phyloP scores from a whole-genome alignment of 2,888 invertebrate genomes.

The Galerucella calmariensis region DNA sequence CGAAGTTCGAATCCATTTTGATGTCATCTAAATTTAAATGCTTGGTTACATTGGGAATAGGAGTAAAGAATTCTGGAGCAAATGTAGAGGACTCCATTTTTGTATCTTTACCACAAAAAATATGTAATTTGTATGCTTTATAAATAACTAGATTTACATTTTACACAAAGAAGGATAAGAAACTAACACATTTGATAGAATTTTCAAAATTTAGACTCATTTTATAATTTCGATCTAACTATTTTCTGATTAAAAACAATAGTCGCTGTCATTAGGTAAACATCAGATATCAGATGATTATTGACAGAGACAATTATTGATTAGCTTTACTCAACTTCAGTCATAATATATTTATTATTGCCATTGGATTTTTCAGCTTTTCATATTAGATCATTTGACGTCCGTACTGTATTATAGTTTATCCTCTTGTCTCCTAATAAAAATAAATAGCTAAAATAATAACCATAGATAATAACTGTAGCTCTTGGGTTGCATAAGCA shows the following conservation, averaged over 20 bases:
- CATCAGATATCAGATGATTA: neutral
- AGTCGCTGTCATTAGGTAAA: neutral
- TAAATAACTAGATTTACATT: slow-evolving; percentile 11
- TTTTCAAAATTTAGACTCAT: slow-evolving; percentile 14
- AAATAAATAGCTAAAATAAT: too few relatives aligned
- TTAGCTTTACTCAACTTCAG: too few relatives aligned
- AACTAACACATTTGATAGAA: slow-evolving; percentile 5
- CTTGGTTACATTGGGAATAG: slow-evolving; percentile 50
- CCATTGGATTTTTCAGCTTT: neutral
- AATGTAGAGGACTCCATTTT: slow-evolving; percentile 40
- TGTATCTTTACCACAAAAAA: neutral
- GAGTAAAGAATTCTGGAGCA: slow-evolving; percentile 52
- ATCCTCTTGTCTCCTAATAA: too few relatives aligned
- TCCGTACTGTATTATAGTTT: too few relatives aligned
- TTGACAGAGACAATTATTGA: too few relatives aligned
- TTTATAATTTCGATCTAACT: slow-evolving; percentile 5
- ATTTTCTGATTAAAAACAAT: too few relatives aligned
- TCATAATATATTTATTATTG: neutral
- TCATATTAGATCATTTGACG: too few relatives aligned
- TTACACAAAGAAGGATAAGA: too few relatives aligned
- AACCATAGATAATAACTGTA: too few relatives aligned
- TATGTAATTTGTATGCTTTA: neutral
- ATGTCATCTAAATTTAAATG: slow-evolving; percentile 70
- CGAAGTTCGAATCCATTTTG: slow-evolving; percentile 81
- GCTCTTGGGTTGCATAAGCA: too few relatives aligned